Evolutionary conservation across 2,113 vertebrate species (phyloP).

Genomic region (Poeciliopsis occidentalis): DNA sequence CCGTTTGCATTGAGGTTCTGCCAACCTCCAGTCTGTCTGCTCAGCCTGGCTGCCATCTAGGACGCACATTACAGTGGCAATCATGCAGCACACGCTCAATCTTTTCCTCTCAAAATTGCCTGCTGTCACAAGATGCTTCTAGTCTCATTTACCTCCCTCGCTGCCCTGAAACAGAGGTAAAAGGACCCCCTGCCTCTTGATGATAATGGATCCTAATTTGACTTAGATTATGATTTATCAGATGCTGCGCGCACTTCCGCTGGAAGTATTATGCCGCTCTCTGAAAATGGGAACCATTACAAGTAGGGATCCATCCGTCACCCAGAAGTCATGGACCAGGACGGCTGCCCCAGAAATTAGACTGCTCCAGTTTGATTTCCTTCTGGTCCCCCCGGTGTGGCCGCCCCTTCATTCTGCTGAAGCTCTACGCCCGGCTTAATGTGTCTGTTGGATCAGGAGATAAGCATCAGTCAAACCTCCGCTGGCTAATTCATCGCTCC

Average conservation of each 20-base stretch:
- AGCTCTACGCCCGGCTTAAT: conserved; percentile 11
- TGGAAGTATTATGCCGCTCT: conserved; percentile 48
- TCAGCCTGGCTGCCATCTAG: conserved; percentile 36
- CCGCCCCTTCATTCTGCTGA: conserved; percentile 14
- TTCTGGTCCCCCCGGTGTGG: conserved; percentile 19
- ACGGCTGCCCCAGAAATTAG: conserved; percentile 63
- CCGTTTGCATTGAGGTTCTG: conserved; percentile 4
- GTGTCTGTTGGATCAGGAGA: conserved; percentile 10
- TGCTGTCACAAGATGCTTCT: conserved; percentile 59
- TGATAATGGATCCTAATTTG: conserved; percentile 73
- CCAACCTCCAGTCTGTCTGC: conserved; percentile 21
- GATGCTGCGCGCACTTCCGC: conserved; percentile 54
- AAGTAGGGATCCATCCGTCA: conserved; percentile 61
- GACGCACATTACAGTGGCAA: conserved; percentile 43
- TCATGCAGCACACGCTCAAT: conserved; percentile 45
- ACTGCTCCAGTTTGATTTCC: conserved; percentile 60
- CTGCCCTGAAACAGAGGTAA: conserved; percentile 40
- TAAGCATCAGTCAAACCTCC: conserved; percentile 42
- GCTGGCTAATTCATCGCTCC: conserved; percentile 38
- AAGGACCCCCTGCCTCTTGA: conserved; percentile 48
- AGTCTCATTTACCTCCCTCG: conserved; percentile 49
- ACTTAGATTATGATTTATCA: conserved; percentile 71
- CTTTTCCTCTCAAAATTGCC: conserved; percentile 56
- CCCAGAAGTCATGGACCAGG: conserved; percentile 28
- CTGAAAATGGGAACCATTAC: conserved; percentile 68